Percentiles rank a stretch among this genome's conserved stretches.
phyloP scores from a whole-genome alignment of 1,140 invertebrate species.

The Tribolium madens region DNA sequence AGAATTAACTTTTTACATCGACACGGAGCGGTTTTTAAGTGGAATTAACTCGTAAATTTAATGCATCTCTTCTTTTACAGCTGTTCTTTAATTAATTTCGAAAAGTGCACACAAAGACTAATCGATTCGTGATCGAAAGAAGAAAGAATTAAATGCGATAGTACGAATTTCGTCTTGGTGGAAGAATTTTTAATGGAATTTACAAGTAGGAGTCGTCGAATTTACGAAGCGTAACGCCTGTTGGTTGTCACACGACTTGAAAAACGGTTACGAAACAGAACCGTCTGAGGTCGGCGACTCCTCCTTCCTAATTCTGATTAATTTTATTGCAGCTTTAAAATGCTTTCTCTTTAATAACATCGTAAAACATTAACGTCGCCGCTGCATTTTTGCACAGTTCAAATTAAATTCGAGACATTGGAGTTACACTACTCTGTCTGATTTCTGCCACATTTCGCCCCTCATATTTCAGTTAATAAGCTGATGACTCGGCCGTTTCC shows the following conservation, averaged over 20 bases:
- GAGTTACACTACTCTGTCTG: no score
- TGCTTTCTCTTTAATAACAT: conserved; percentile 8
- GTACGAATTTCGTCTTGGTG: neutral
- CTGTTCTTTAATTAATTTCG: conserved; percentile 22
- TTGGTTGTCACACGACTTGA: conserved; percentile 5
- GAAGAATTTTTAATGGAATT: conserved; percentile 31
- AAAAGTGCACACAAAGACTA: conserved; percentile 1
- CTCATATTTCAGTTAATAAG: neutral
- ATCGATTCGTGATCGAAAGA: neutral
- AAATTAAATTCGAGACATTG: no score
- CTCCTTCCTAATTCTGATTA: conserved; percentile 17
- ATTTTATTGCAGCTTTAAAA: conserved; percentile 18
- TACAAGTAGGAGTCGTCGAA: conserved; percentile 12
- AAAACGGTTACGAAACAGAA: neutral
- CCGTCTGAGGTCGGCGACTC: neutral
- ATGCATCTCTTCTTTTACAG: conserved; percentile 32
- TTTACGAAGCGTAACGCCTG: conserved; percentile 18
- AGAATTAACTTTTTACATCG: conserved; percentile 47
- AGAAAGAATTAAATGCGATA: neutral
- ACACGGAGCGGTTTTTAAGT: conserved; percentile 45
- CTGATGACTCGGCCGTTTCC: conserved; percentile 5
- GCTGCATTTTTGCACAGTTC: neutral
- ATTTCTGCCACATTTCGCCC: no score
- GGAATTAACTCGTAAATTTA: conserved; percentile 47
- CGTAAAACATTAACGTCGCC: neutral